Evolutionary conservation across 2,888 invertebrate species (phyloP).

Genomic region (Noctua fimbriata): DNA sequence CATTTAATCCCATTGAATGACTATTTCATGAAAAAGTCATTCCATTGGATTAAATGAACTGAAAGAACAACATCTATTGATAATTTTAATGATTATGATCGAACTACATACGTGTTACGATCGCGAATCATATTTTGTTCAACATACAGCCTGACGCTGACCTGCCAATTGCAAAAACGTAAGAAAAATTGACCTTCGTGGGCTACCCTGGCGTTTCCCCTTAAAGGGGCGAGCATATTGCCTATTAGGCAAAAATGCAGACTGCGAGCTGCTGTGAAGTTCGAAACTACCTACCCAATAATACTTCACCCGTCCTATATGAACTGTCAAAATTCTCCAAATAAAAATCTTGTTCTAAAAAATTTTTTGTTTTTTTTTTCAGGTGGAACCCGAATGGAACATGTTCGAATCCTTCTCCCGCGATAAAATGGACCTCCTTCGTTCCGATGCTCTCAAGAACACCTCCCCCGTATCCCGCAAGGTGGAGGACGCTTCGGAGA

Average conservation of each 20-base stretch:
- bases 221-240: not conserved
- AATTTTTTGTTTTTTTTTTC: constrained; percentile 13
- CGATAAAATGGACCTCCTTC: constrained; percentile 90
- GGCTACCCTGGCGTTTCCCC: too few species aligned
- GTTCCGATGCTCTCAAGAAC: constrained; percentile 89
- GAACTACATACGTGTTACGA: too few species aligned
- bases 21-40: too few species aligned
- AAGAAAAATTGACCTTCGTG: too few species aligned
- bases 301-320: not conserved
- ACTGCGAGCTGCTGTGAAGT: not conserved
- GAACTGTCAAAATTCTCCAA: not conserved
- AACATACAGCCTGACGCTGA: too few species aligned
- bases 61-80: too few species aligned
- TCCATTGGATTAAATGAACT: too few species aligned
- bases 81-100: too few species aligned
- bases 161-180: too few species aligned
- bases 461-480: constrained; percentile 89
- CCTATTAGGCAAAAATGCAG: not conserved
- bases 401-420: constrained; percentile 89
- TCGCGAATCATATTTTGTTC: too few species aligned
- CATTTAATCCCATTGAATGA: too few species aligned
- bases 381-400: constrained; percentile 91
- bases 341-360: not conserved
- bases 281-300: too few species aligned
- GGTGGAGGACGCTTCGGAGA: constrained; percentile 89